phyloP scores from a whole-genome alignment of 2,113 vertebrate species.

The Sylvia atricapilla region DNA sequence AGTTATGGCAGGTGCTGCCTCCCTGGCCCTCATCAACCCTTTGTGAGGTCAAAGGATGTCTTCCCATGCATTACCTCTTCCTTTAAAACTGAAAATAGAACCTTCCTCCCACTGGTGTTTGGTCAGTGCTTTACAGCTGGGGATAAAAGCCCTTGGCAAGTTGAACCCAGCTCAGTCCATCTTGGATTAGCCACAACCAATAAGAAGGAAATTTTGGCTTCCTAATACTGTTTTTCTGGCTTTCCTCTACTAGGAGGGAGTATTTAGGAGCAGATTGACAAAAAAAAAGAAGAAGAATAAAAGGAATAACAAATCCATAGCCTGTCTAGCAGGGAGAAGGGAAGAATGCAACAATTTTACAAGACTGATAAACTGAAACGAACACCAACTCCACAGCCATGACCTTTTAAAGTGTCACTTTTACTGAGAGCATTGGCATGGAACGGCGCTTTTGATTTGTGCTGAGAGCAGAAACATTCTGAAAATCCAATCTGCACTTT shows the following conservation, averaged over 20 bases:
- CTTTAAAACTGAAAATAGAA: neutral
- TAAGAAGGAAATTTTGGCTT: neutral
- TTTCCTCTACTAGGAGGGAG: neutral
- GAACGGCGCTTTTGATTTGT: constrained; percentile 33
- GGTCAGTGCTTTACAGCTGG: neutral
- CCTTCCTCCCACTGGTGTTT: neutral
- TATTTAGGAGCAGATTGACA: neutral
- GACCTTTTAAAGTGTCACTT: constrained; percentile 55
- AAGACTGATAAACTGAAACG: constrained; percentile 7
- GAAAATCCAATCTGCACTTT: constrained; percentile 29
- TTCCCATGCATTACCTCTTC: neutral
- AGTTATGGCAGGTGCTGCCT: neutral
- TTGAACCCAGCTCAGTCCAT: neutral
- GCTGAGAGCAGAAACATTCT: neutral
- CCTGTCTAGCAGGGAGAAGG: neutral
- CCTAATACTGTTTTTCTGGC: neutral
- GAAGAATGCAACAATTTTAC: constrained; percentile 16
- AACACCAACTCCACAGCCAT: neutral
- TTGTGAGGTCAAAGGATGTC: neutral
- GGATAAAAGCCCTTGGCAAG: neutral
- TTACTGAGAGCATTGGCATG: neutral
- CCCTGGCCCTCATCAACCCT: neutral
- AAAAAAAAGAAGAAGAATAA: neutral
- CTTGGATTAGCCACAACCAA: neutral
- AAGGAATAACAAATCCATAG: neutral